phyloP scores from a whole-genome alignment of 1,140 invertebrate genomes.

The Doryteuthis pealeii region DNA sequence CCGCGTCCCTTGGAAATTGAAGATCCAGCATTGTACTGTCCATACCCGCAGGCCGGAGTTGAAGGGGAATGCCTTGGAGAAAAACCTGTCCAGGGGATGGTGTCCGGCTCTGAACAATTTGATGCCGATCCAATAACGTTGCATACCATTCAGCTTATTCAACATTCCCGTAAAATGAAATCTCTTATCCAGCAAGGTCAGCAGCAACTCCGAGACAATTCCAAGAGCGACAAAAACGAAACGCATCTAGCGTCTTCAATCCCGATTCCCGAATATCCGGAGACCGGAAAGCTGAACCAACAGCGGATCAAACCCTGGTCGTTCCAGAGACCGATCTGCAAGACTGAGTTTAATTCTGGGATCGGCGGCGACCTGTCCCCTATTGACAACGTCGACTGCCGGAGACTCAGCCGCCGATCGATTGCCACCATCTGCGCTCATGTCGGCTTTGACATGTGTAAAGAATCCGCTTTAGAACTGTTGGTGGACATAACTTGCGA shows the following conservation, averaged over 20 bases:
- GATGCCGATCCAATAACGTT: slow-evolving; percentile 46
- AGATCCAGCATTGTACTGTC: slow-evolving; percentile 41
- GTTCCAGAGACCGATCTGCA: slow-evolving; percentile 33
- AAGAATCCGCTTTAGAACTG: slow-evolving; percentile 64
- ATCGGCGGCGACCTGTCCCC: slow-evolving; percentile 37
- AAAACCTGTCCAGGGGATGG: slow-evolving; percentile 26
- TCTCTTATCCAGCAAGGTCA: slow-evolving; percentile 36
- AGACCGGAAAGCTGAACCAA: too few species aligned
- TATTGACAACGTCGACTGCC: slow-evolving; percentile 39
- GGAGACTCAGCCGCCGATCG: slow-evolving; percentile 42
- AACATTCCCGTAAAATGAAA: slow-evolving; percentile 41
- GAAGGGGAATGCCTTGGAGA: too few species aligned
- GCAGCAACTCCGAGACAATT: slow-evolving; percentile 23
- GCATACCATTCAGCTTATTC: slow-evolving; percentile 50
- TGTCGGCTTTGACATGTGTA: slow-evolving; percentile 55
- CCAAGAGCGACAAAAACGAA: too few species aligned
- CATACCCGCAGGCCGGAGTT: slow-evolving; percentile 39
- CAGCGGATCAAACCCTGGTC: neutral
- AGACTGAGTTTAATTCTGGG: slow-evolving; percentile 44
- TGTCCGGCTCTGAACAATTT: slow-evolving; percentile 47
- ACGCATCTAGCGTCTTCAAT: too few species aligned
- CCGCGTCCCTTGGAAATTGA: slow-evolving; percentile 55
- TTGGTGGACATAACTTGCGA: slow-evolving; percentile 64
- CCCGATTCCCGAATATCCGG: too few species aligned
- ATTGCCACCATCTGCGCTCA: slow-evolving; percentile 54